A percentile compares a stretch with the other conserved stretches of the same genome.
Conservation (phyloP, 2,888 invertebrate species). For the Norana najaformis region DNA sequence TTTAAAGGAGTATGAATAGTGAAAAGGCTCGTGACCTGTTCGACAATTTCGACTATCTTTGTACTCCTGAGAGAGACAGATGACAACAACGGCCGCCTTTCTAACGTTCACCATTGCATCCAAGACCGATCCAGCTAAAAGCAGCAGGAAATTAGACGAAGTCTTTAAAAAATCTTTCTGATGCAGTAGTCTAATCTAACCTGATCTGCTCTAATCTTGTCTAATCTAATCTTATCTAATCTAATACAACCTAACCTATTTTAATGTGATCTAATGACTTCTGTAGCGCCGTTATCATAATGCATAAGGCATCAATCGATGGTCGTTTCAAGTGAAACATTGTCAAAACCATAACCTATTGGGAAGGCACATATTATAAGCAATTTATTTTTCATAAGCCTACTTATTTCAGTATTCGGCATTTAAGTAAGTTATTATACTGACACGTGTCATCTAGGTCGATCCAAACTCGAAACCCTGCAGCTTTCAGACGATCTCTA, state of each 20-base stretch:
- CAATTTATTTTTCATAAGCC: not conserved
- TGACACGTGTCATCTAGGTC: slow-evolving; percentile 56
- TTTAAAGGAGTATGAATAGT: not conserved
- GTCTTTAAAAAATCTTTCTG: not conserved
- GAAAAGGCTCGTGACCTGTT: slow-evolving; percentile 48
- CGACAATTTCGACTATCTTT: slow-evolving; percentile 59
- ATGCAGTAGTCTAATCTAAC: not conserved
- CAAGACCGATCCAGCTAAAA: slow-evolving; percentile 53
- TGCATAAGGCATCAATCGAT: too few relatives aligned
- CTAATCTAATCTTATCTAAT: too few relatives aligned
- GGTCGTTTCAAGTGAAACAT: too few relatives aligned
- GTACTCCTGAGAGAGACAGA: slow-evolving; percentile 59
- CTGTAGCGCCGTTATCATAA: too few relatives aligned
- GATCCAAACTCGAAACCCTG: slow-evolving; percentile 60
- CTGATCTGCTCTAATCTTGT: too few relatives aligned
- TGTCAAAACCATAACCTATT: too few relatives aligned
- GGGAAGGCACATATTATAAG: too few relatives aligned
- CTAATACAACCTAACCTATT: too few relatives aligned
- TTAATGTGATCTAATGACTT: too few relatives aligned
- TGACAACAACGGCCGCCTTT: slow-evolving; percentile 53
- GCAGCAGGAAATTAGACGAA: not conserved
- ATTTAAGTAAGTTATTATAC: slow-evolving; percentile 24
- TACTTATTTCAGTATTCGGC: not conserved
- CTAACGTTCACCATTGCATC: slow-evolving; percentile 60
- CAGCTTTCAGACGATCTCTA: slow-evolving; percentile 47